phyloP scores from a whole-genome alignment of 2,113 vertebrate genomes.

The Narcine bancroftii region DNA sequence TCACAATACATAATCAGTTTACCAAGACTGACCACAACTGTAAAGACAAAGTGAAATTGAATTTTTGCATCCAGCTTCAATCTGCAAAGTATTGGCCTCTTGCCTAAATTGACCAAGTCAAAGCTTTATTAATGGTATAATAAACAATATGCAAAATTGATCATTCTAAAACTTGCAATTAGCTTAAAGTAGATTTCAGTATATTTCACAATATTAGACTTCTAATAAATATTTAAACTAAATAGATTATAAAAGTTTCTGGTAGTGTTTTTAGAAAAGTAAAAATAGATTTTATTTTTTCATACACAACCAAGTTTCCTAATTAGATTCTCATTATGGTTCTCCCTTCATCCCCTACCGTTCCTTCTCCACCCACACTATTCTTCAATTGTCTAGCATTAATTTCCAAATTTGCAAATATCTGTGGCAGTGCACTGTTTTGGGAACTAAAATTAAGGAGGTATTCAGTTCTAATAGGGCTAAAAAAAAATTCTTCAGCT shows the following conservation, averaged over 20 bases:
- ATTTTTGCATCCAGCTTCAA: neutral
- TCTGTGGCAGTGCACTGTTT: neutral
- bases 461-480: neutral
- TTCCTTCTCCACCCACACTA: neutral
- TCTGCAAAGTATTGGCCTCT: neutral
- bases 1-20: neutral
- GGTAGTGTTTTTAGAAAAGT: no score
- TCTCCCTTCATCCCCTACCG: neutral
- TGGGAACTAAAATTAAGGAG: neutral
- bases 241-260: no score
- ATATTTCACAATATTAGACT: neutral
- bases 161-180: neutral
- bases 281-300: neutral
- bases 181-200: neutral
- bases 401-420: neutral
- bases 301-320: neutral
- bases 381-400: no score
- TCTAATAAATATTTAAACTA: neutral
- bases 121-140: neutral
- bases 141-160: neutral
- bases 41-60: neutral
- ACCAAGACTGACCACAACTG: neutral
- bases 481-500: neutral
- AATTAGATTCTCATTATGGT: neutral
- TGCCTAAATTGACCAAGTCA: neutral